Conservation (phyloP, 2,113 vertebrate species). For the Columbina picui region DNA sequence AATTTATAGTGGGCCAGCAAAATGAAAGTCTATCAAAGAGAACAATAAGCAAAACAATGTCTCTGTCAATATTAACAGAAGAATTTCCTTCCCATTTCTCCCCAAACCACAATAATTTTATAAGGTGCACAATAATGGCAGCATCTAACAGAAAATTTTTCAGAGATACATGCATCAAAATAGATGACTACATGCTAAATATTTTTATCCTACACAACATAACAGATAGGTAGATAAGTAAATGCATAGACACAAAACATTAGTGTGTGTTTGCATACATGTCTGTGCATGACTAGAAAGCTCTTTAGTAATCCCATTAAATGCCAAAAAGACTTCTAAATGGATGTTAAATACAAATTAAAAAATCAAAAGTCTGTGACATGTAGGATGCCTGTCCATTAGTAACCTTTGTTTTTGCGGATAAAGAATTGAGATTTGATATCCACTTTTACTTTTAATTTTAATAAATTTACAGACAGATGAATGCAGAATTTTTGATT, state of each 20-base stretch:
- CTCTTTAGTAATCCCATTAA: not conserved
- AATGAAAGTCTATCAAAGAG: not conserved
- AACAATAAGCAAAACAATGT: not conserved
- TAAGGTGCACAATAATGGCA: not conserved
- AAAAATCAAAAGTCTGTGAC: not conserved
- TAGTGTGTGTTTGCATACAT: not conserved
- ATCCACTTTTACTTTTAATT: not conserved
- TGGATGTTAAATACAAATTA: not conserved
- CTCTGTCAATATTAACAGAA: not conserved
- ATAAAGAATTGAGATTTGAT: conserved; percentile 49
- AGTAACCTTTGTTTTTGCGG: conserved; percentile 16
- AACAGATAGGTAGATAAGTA: not conserved
- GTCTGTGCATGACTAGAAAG: not conserved
- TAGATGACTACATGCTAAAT: not conserved
- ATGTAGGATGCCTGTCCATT: not conserved
- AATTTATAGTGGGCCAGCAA: not conserved
- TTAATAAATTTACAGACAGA: conserved; percentile 26
- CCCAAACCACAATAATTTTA: not conserved
- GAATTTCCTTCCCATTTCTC: not conserved
- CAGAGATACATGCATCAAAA: not conserved
- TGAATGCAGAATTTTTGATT: conserved; percentile 29
- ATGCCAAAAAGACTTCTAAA: not conserved
- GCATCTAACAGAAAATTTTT: not conserved
- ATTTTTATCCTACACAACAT: not conserved
- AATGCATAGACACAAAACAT: not conserved